Conservation (phyloP, 2,888 invertebrate species). For the Tiphia femorata region DNA sequence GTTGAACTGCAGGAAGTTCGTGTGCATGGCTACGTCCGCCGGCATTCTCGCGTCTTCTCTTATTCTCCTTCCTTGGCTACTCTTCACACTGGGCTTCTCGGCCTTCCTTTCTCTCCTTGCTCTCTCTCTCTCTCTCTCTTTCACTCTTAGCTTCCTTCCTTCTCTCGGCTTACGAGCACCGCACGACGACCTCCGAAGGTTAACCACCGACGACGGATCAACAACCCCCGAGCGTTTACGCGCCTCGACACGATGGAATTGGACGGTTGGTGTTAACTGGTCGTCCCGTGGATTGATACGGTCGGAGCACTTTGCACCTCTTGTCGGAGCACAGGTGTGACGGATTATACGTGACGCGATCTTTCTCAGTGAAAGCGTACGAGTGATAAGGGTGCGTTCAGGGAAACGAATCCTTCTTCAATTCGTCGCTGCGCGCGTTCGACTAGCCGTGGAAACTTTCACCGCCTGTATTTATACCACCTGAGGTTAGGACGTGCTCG, state of each 20-base stretch:
- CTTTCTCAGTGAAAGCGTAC: too few species aligned
- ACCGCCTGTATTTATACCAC: conserved; percentile 44
- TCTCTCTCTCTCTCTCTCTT: not conserved
- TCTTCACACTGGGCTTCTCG: conserved; percentile 4
- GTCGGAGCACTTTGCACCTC: not conserved
- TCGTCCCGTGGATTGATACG: not conserved
- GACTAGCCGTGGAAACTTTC: conserved; percentile 45
- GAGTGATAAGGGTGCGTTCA: too few species aligned
- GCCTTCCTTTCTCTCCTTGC: conserved; percentile 5
- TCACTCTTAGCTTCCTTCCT: not conserved
- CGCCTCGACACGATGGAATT: too few species aligned
- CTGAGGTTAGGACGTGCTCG: not conserved
- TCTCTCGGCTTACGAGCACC: not conserved
- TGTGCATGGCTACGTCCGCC: conserved; percentile 66
- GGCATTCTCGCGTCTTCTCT: conserved; percentile 59
- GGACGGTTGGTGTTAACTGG: too few species aligned
- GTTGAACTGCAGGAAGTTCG: conserved; percentile 60
- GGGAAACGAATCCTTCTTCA: not conserved
- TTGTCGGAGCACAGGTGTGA: too few species aligned
- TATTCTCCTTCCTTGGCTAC: not conserved
- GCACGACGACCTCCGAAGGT: not conserved
- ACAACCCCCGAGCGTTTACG: not conserved
- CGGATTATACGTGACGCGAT: too few species aligned
- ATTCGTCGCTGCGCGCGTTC: conserved; percentile 13
- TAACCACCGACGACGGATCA: not conserved